Base-by-base conservation (phyloP, 2,888 invertebrate species). In the Lasioglossum oenotherae region DNA sequence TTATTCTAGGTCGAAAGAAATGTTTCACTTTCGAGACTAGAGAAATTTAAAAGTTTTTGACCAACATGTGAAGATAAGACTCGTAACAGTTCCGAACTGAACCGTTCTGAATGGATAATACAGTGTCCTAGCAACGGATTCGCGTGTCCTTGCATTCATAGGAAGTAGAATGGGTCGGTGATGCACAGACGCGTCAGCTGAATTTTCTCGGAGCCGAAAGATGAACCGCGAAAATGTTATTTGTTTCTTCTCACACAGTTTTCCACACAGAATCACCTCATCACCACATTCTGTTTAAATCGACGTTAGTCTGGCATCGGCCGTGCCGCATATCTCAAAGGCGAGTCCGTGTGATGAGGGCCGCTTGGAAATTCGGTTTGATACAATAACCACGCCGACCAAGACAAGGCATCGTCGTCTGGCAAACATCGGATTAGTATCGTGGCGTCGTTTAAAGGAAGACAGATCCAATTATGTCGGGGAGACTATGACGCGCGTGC, bases 381-480 rank as follows among this genome's bases (percentile, higher is more conserved):
- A 64, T 31, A 19, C 16, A 19, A 64, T 64, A 31, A 69, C 67
- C 23, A 35, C 23, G 67, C 6, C 38, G n/a, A 41, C 41, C 23
- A 23, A 38, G 41, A 41, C 19, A 23, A 23, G n/a, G 41, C 38
- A 1, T n/a, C 23, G 38, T 14, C 23, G 71, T 71, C 38, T 38
- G 38, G 41, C 38, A 4, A 41, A 41, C 64, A 64, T 64, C 31
- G 64, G 64, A 64, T 64, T 19, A 64, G 31, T 27, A 27, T 2
- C 38, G 41, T 2, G n/a, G 41, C 23, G 53, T n/a, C 46, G 49
- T 60, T 78, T 85, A 57, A 78, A 85, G 38, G 35, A 77, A 79
- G 82, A 82, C 78, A 82, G 78, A 90, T 81, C 84, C 86, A 84
- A 86, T 90, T 89, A 89, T 57, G 75, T 60, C 44, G 75, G 31